phyloP scores from a whole-genome alignment of 23 tunicate species.

The Trididemnum nubilum region DNA sequence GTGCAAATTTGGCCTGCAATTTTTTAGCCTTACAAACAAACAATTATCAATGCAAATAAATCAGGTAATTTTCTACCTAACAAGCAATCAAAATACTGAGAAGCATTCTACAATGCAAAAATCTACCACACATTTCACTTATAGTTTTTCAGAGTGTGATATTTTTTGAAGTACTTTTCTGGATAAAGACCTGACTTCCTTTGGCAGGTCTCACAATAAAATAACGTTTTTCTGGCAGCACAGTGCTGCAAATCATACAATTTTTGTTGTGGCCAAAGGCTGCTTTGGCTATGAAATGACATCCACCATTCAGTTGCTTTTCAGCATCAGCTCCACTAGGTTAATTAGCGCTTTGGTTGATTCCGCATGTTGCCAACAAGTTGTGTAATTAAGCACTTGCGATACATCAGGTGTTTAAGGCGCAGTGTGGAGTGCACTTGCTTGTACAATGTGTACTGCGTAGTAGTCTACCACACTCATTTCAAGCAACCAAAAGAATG shows the following conservation, averaged over 20 bases:
- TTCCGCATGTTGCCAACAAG: conserved; percentile 11
- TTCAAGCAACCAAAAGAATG: conserved; percentile 21
- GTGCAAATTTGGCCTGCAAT: too few species aligned
- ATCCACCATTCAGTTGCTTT: background rate
- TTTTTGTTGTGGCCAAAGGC: background rate
- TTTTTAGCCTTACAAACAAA: too few species aligned
- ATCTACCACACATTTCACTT: too few species aligned
- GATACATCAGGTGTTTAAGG: background rate
- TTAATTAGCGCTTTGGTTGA: background rate
- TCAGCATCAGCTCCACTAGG: background rate
- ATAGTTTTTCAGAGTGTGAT: too few species aligned
- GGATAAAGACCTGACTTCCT: too few species aligned
- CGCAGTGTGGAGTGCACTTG: background rate
- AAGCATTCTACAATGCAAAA: too few species aligned
- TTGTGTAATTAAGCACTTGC: background rate
- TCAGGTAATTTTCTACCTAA: too few species aligned
- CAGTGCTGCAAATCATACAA: conserved; percentile 8
- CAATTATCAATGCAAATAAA: too few species aligned
- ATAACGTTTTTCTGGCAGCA: too few species aligned
- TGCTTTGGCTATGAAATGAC: background rate
- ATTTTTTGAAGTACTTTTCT: too few species aligned
- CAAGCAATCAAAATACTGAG: too few species aligned
- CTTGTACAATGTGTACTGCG: background rate
- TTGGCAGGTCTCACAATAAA: too few species aligned
- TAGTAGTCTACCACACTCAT: conserved; percentile 9